Evolutionary conservation across 2,113 vertebrate species (phyloP), one percentile per base, ranked within the genome.

Genomic region (Cyprinodon brontotheroides): DNA sequence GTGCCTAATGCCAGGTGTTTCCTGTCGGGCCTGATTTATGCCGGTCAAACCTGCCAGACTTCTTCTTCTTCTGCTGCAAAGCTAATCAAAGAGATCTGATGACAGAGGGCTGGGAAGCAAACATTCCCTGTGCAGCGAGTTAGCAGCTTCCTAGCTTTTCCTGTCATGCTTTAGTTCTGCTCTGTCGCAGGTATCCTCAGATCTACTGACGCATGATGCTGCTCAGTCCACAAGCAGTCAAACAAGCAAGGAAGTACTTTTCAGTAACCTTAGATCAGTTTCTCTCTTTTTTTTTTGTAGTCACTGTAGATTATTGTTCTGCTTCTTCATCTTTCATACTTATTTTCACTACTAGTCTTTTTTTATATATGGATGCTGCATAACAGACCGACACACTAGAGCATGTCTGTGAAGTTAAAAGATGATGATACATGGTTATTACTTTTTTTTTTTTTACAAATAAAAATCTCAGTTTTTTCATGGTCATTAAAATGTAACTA

Each of bases 41-140:
- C 82, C 62, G 5, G 78, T 68, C 68, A 13, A 72, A 89, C 87
- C 69, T 61, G 89, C 84, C 60, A 48, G 68, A 71, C 77, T 20
- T 48, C 48, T 29, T 29, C 29, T 29, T 29, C 29, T 76, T 66
- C 64, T 61, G 48, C 48, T 38, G 20, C 50, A 39, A 1, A 1
- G 70, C 41, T 76, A 63, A 61, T 39, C 29, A 8, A 1, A 62
- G 73, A n/a, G 66, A 39, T 43, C 11, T 69, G 22, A 61, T 53
- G 64, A 22, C 17, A 61, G 4, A 41, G 74, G 40, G 1, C 1
- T 15, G 29, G 29, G 66, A 14, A 57, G 50, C 8, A n/a, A 20
- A 57, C 20, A 20, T 57, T 57, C 14, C 8, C 50, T 20, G 17
- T 57, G 50, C 50, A 20, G 6, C 3, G 20, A 57, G 50, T n/a